Base-by-base conservation (phyloP, 2,797 vertebrate genomes). In the Etheostoma nigrum region DNA sequence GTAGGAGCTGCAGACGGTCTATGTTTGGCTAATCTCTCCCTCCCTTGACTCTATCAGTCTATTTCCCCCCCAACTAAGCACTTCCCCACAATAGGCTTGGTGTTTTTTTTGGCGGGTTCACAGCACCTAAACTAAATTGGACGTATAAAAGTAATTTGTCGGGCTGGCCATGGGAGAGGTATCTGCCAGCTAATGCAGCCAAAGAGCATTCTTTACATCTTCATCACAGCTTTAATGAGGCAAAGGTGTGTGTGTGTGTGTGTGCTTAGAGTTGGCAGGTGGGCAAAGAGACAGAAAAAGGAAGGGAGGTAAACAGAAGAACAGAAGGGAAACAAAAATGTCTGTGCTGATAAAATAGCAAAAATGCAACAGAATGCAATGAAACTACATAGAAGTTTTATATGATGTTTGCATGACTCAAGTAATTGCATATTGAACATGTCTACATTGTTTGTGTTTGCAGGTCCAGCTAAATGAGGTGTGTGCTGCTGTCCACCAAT, bases 101-200 rank as follows among this genome's bases (percentile, higher is more conserved):
- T 72, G 36, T 16, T 45, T 54, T 54, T 76, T 79, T 72, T 30
- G 65, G 67, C 40, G 47, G 77, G 74, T 86, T 83, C 81, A 88
- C 81, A 88, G 76, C 82, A 88, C 76, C 89, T 81, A 78, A 51
- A 86, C 68, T 81, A 90, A 91, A 92, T 72, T 82, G 78, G 72
- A 67, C 86, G 74, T 84, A 89, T 73, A 79, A 87, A 79, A 7
- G 52, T 88, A 83, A 88, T 90, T 83, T 88, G 67, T 52, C 51
- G 44, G 64, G 69, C 15, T 74, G 62, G 51, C 68, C 77, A 74
- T 60, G 69, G 73, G 61, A 83, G 77, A 77, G 30, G 65, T 78
- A 80, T 81, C 84, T 80, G 84, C 66, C 84, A 82, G 78, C 48
- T 68, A 80, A 72, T 47, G 1, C 76, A 70, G 82, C 78, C 87